Conservation (phyloP, 1,140 invertebrate species). For the Myzus persicae region DNA sequence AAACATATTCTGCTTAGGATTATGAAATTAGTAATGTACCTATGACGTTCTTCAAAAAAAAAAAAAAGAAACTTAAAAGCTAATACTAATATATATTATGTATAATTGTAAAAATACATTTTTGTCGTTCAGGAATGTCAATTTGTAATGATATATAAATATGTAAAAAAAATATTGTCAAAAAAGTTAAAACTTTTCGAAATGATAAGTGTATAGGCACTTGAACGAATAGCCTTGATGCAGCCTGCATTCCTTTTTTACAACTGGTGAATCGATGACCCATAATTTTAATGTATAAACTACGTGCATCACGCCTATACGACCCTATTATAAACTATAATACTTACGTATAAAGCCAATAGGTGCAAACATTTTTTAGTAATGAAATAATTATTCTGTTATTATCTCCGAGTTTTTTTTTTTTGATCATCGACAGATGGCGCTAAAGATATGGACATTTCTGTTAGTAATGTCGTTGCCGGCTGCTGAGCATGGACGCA, state of each 20-base stretch:
- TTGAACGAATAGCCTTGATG: background rate
- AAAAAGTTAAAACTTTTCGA: background rate
- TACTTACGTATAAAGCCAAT: background rate
- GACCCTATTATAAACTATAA: too few relatives aligned
- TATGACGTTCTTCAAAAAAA: background rate
- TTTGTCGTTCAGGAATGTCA: background rate
- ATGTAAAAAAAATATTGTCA: background rate
- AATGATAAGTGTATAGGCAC: background rate
- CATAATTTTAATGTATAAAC: background rate
- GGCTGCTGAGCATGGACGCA: conserved; percentile 37
- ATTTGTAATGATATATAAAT: background rate
- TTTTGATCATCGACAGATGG: conserved; percentile 48
- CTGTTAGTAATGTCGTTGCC: conserved; percentile 57
- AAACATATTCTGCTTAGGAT: background rate
- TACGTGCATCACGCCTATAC: background rate
- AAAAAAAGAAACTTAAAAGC: too few relatives aligned
- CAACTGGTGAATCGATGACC: background rate
- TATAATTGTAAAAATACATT: background rate
- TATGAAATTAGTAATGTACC: background rate
- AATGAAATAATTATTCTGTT: background rate
- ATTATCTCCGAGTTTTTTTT: background rate
- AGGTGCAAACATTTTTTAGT: background rate
- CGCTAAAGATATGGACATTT: conserved; percentile 58
- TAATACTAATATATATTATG: too few relatives aligned
- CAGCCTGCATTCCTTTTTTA: background rate